phyloP scores from a whole-genome alignment of 2,113 vertebrate species.

The Galemys pyrenaicus region DNA sequence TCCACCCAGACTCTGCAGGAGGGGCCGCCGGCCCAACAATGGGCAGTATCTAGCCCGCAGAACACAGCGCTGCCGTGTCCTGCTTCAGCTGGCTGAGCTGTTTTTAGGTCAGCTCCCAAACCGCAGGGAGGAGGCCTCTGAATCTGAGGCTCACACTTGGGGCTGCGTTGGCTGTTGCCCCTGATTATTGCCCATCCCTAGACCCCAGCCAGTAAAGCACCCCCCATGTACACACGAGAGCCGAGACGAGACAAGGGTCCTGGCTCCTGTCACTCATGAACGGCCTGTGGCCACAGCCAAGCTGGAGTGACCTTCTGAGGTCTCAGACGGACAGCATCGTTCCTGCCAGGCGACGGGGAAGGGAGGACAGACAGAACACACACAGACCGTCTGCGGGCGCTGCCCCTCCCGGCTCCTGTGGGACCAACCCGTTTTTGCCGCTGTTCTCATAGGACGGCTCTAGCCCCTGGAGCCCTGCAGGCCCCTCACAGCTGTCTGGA shows the following conservation, averaged over 20 bases:
- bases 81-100: not conserved
- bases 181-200: not conserved
- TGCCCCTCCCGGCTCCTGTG: constrained; percentile 74
- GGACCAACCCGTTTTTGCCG: constrained; percentile 68
- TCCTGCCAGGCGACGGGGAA: not conserved
- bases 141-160: constrained; percentile 35
- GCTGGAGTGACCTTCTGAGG: not conserved
- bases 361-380: not conserved
- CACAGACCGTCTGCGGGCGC: too few relatives aligned
- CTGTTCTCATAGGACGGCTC: constrained; percentile 60
- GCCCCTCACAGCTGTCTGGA: constrained; percentile 63
- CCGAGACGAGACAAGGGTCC: not conserved
- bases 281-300: not conserved
- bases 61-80: not conserved
- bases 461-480: constrained; percentile 67
- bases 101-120: not conserved
- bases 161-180: not conserved
- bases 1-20: too few relatives aligned
- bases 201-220: not conserved
- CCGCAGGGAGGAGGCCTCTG: not conserved
- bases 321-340: constrained; percentile 34
- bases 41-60: too few relatives aligned
- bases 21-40: too few relatives aligned
- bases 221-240: not conserved
- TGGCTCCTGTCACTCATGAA: not conserved